Evolutionary conservation across 2,797 vertebrate genomes (phyloP).

Genomic region (Coilia nasus): DNA sequence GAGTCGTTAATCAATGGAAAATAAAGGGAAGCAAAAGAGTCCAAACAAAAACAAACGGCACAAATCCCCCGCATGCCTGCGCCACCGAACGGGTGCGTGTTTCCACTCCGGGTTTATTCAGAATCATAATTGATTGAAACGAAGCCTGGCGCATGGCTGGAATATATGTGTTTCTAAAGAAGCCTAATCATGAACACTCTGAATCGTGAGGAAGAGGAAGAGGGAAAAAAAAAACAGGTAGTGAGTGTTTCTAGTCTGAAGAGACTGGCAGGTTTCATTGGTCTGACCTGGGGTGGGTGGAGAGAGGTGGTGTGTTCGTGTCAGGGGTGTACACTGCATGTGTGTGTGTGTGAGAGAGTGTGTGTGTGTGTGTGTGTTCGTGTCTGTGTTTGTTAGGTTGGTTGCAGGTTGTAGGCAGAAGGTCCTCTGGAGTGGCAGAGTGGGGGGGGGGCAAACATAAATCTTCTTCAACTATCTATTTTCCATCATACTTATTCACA

Average conservation of each 20-base stretch:
- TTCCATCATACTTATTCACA: slow-evolving; percentile 84
- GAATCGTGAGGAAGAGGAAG: slow-evolving; percentile 55
- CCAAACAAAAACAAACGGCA: slow-evolving; percentile 22
- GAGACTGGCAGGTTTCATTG: slow-evolving; percentile 70
- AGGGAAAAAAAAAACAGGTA: background rate
- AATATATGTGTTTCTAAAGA: slow-evolving; percentile 30
- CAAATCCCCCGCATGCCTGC: background rate
- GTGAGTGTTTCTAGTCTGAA: slow-evolving; percentile 63
- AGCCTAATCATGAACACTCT: slow-evolving; percentile 57
- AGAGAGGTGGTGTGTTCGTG: background rate
- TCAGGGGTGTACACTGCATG: background rate
- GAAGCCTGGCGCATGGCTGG: slow-evolving; percentile 26
- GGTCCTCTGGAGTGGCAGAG: slow-evolving; percentile 63
- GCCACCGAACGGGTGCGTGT: background rate
- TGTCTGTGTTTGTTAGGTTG: slow-evolving; percentile 3
- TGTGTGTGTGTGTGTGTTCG: no score
- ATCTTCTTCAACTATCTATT: slow-evolving; percentile 85
- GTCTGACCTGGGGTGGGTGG: slow-evolving; percentile 36
- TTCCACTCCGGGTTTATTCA: slow-evolving; percentile 17
- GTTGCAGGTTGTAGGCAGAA: slow-evolving; percentile 18
- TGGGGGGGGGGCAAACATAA: slow-evolving; percentile 74
- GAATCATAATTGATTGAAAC: slow-evolving; percentile 31
- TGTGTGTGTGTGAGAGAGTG: background rate
- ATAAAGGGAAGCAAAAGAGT: slow-evolving; percentile 15
- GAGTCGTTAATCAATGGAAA: slow-evolving; percentile 27